These are phyloP conservation scores for Spea multiplicata DNA, from an alignment of 2,113 vertebrate species.

Conservation along the genomic window DNA sequence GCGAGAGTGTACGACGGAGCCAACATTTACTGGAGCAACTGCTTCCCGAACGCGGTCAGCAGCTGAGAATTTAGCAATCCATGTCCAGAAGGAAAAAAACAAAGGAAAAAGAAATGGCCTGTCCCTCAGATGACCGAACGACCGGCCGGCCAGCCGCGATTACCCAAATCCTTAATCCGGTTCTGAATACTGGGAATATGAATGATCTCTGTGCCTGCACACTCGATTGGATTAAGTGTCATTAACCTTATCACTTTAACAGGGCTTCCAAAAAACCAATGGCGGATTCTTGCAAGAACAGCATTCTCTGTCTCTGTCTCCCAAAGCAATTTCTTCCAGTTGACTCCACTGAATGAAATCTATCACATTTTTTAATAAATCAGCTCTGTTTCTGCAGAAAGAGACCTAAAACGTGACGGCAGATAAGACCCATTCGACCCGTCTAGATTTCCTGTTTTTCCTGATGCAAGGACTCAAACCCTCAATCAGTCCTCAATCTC, in stretches of 20 bases:
- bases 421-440: no score
- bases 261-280: not conserved
- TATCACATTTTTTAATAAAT: conserved; percentile 26
- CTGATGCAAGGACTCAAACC: no score
- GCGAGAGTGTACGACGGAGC: not conserved
- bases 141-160: not conserved
- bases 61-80: conserved; percentile 22
- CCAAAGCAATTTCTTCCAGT: conserved; percentile 29
- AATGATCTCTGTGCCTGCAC: not conserved
- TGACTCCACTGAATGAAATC: conserved; percentile 21
- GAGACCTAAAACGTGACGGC: not conserved
- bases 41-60: conserved; percentile 23
- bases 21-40: conserved; percentile 36
- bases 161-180: not conserved
- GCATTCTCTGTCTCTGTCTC: conserved; percentile 11
- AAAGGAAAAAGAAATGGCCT: not conserved
- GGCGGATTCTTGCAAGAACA: not conserved
- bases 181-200: not conserved
- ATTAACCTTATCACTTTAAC: conserved; percentile 10
- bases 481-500: no score
- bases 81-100: not conserved
- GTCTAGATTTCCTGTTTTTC: no score
- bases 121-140: not conserved
- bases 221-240: not conserved
- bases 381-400: not conserved